Percentiles rank a stretch among this genome's conserved stretches.
Evolutionary conservation across 2,888 invertebrate species (phyloP).

Genomic region (Callimorpha dominula): DNA sequence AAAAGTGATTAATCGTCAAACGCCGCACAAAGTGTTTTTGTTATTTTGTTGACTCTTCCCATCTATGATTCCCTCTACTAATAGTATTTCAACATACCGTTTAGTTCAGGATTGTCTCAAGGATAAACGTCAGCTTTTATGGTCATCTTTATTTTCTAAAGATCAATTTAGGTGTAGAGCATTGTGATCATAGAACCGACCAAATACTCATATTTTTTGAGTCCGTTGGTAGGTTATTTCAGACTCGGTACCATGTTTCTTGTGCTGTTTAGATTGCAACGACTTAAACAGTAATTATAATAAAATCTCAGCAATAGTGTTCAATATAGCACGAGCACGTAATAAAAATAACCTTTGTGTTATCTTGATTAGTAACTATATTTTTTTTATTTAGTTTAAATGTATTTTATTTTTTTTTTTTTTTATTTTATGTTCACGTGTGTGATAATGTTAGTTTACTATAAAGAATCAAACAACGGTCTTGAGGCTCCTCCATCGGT

Average conservation of each 20-base stretch:
- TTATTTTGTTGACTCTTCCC: no score
- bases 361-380: neutral
- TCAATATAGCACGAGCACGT: neutral
- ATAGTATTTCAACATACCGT: neutral
- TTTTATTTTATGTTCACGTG: neutral
- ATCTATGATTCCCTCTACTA: neutral
- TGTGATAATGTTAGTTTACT: neutral
- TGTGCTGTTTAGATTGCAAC: neutral
- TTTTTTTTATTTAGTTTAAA: neutral
- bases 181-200: no score
- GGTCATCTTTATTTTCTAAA: neutral
- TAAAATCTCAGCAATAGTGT: neutral
- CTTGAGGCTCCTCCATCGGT: neutral
- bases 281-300: neutral
- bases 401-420: neutral
- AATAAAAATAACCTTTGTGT: neutral
- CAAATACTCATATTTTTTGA: no score
- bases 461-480: neutral
- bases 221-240: no score
- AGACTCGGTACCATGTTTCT: no score
- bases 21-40: neutral
- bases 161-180: neutral
- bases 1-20: constrained; percentile 3
- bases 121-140: neutral
- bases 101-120: neutral